These are phyloP conservation scores for Acipenser ruthenus DNA, from an alignment of 2,797 vertebrate species.

Conservation along the genomic window DNA sequence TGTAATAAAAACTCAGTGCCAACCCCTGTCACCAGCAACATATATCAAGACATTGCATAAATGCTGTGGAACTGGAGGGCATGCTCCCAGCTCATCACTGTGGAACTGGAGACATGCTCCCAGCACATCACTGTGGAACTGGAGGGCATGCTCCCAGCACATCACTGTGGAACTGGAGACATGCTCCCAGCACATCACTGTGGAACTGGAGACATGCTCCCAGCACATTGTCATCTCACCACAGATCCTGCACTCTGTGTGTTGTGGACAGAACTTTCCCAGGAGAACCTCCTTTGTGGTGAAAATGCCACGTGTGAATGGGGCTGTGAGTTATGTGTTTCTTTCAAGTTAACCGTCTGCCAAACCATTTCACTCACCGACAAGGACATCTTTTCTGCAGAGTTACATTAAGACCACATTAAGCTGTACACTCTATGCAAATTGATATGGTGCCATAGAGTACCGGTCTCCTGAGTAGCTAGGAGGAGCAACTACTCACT, in stretches of 20 bases:
- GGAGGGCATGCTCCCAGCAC: neutral
- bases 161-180: no score
- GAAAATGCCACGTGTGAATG: neutral
- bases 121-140: neutral
- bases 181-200: neutral
- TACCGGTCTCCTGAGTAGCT: neutral
- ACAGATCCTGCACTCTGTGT: neutral
- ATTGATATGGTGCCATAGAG: neutral
- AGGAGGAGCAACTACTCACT: neutral
- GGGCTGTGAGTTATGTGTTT: neutral
- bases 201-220: neutral
- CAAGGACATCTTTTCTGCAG: conserved; percentile 18
- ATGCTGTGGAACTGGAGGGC: neutral
- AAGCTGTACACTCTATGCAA: conserved; percentile 13
- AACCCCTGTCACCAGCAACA: neutral
- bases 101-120: no score
- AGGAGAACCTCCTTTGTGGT: neutral
- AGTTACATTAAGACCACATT: conserved; percentile 31
- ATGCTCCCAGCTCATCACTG: neutral
- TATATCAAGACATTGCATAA: neutral
- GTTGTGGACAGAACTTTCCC: neutral
- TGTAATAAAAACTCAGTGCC: conserved; percentile 1
- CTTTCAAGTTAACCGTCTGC: conserved; percentile 6
- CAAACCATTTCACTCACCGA: conserved; percentile 7
- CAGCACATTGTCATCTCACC: neutral